Base-by-base conservation (phyloP, 1,140 invertebrate species). In the Leptinotarsa defecta region DNA sequence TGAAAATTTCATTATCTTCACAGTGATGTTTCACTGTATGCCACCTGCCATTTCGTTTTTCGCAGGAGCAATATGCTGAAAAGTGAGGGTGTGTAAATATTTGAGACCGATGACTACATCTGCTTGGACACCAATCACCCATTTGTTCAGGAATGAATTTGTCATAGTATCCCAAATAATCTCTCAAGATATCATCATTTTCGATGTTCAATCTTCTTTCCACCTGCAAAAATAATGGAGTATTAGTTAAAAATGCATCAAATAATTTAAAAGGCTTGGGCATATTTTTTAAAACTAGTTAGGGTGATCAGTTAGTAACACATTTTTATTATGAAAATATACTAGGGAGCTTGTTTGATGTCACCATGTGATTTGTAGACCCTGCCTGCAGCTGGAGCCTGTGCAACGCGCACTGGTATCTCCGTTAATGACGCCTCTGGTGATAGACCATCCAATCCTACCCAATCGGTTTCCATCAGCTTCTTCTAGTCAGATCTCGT, bases 1-100 rank as follows among this genome's bases (percentile, higher is more conserved):
- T 72, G 13, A 72, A 71, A 5, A 75, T 67, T 69, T 75, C 69
- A 17, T 72, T 19, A 19, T 27, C 27, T 15, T 24, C 24, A 48
- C 74, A 75, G 19, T 64, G 19, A 20, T 48, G 24, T 67, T 63
- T 0, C 20, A 24, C 57, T 0, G 68, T 49, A 13, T 72, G 57
- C 24, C 19, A 24, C 1, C 3, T 67, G 61, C 13, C 64, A 24
- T 43, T 43, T 3, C 15, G 49, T 19, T 13, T 65, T 34, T 61
- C 57, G 19, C 57, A 74, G 64, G 27, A 48, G 48, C 65, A 68
- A 48, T 74, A 74, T 15, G 73, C 72, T 57, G 24, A 27, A 13
- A 74, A 68, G 17, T 71, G 34, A 20, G 73, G 73, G 52, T 52
- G 24, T 48, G 48, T 63, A 19, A 68, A 49, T 6, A 74, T 69